Evolutionary conservation across 2,888 invertebrate species (phyloP), one percentile per base, ranked within the genome.

Genomic region (Girardia tigrina): DNA sequence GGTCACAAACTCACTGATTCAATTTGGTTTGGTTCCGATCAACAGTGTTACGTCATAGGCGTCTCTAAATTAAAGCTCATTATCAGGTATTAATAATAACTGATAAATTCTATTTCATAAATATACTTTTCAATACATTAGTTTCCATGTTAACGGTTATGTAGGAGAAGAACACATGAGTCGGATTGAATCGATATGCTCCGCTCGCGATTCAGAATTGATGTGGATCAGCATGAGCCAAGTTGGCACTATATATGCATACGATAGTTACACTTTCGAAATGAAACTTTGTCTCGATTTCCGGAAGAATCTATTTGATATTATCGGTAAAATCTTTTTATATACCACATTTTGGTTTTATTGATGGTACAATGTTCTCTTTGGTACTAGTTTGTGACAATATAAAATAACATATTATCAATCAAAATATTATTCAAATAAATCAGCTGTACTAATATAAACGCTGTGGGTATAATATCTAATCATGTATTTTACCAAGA

Each of bases 241-340:
- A 56, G 56, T 56, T 56, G 56, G 56, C 4, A 56, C n/a, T n/a
- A 6, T 56, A 4, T 56, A 56, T 56, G 56, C 56, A 6, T 56
- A 56, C 23, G 56, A 56, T 16, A 56, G 56, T n/a, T 56, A 56
- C n/a, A 56, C 8, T 56, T 56, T 20, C n/a, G 56, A 56, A 56
- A 56, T 56, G 56, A 56, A 56, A 56, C n/a, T 56, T 23, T 56
- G n/a, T 56, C n/a, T 56, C 56, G 56, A 56, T 56, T 56, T 56
- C n/a, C 56, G 56, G 23, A n/a, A 6, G 6, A 56, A n/a, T 56
- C n/a, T 56, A 8, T 56, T 56, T n/a, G 56, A 56, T 56, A 56
- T 56, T n/a, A 56, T 56, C 2, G 56, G 56, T 56, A 56, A 56
- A 56, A n/a, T n/a, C n/a, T n/a, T n/a, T n/a, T n/a, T n/a, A n/a